phyloP scores from a whole-genome alignment of 2,888 invertebrate species.

The Adelognathus sp. region DNA sequence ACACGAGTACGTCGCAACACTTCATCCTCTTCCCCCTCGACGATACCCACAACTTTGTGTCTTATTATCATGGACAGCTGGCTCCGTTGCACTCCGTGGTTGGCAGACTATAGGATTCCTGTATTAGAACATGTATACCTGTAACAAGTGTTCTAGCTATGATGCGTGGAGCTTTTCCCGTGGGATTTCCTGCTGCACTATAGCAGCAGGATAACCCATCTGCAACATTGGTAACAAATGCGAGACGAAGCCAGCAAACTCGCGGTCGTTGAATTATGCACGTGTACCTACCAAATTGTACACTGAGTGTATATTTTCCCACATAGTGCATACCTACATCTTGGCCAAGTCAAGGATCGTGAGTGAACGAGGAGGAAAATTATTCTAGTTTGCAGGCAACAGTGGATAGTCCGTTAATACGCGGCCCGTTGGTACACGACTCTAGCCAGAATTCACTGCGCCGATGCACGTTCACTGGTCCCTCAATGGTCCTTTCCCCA shows the following conservation, averaged over 20 bases:
- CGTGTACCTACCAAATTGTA: neutral
- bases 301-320: neutral
- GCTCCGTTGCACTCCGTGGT: constrained; percentile 24
- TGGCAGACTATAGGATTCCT: constrained; percentile 17
- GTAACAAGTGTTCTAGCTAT: constrained; percentile 21
- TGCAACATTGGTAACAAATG: constrained; percentile 21
- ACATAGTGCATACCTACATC: neutral
- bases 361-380: neutral
- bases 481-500: no score
- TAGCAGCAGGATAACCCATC: constrained; percentile 6
- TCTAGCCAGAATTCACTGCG: no score
- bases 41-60: constrained; percentile 36
- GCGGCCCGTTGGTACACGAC: no score
- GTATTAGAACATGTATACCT: constrained; percentile 13
- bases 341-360: neutral
- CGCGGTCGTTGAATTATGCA: constrained; percentile 30
- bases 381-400: no score
- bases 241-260: constrained; percentile 2
- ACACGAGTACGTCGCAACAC: constrained; percentile 11
- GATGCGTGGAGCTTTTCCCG: constrained; percentile 32
- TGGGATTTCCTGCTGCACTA: neutral
- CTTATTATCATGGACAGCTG: constrained; percentile 43
- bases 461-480: no score
- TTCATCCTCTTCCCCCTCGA: neutral
- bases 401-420: no score